Base-by-base conservation (phyloP, 1,140 invertebrate genomes). In the Drosophila ananassae region DNA sequence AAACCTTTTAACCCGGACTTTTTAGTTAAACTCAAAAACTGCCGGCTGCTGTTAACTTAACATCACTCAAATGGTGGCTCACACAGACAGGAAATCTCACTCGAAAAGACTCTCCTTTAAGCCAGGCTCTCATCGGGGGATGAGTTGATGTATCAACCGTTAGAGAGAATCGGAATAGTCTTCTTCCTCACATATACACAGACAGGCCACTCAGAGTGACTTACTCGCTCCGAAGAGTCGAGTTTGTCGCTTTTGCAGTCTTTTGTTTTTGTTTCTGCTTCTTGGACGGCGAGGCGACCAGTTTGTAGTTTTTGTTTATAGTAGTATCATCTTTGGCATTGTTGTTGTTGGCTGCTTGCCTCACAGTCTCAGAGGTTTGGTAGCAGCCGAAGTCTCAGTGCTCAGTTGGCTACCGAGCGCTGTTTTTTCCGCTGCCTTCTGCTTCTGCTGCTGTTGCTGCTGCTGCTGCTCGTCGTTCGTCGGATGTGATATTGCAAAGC, bases 281-380 rank as follows among this genome's bases (percentile, higher is more conserved):
- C 30, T 32, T 41, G 34, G 34, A 37, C 34, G 34, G 34, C 41
- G 41, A 44, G 41, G 51, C 78, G 80, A 87, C 82, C 82, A 80
- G 82, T 85, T 85, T 85, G 74, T 75, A 81, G 81, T 85, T 89
- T 87, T 82, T 87, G 78, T 89, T 89, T 89, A 79, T 79, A 79
- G 79, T 64, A 69, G 78, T 87, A 72, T 80, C 79, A 60, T 77
- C 73, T 74, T 63, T 64, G 6, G 48, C 32, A 25, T 59, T 56
- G 69, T 44, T 28, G 54, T 46, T 66, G 57, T 39, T 58, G 62
- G 34, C 34, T 12, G 34, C 34, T 37, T 37, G 34, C 10, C 34
- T 37, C 34, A 37, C 12, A 37, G 34, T 37, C 34, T 44, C 41
- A 21, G n/a, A 21, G n/a, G 41, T 48, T 53, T 74, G 46, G 58